Base-by-base conservation (phyloP, 2,888 invertebrate genomes). In the Zaprionus bogoriensis region DNA sequence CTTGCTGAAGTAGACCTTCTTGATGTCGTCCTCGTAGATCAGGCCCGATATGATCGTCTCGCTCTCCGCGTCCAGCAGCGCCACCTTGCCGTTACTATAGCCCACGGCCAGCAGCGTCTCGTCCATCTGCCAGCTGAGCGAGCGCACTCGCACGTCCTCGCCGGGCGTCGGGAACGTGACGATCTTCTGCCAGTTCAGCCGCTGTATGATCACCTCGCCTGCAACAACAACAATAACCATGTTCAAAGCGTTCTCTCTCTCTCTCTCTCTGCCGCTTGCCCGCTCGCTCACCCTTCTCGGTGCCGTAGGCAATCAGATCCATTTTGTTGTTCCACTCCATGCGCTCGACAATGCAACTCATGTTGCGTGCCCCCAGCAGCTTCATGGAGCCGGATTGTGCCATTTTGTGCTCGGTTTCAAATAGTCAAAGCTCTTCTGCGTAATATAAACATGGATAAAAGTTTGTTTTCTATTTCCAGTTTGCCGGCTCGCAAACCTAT, bases 311-410 rank as follows among this genome's bases (percentile, higher is more conserved):
- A 70, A 98, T 93, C 45, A 99, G 93, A 92, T 99, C 98, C 94
- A 98, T 96, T 88, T 96, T 95, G 68, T 97, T 96, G 69, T 97
- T 98, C 98, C 98, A 98, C 77, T 95, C 94, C 95, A 98, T 96
- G 45, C 94, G 92, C 78, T 95, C 95, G 9, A 98, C 95, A 46
- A 85, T 87, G 65, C 89, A 89, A 25, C 90, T 89, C 87, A 91
- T 87, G 62, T 90, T 90, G 36, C 91, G 88, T 1, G 88, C 85
- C 23, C 90, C 90, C 54, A 90, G 88, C 74, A 89, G 88, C 63
- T 90, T 90, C 89, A 91, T 91, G 17, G 89, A 88, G 75, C 84
- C 87, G 30, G 89, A 66, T 64, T 90, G 90, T 2, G 89, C 59
- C 91, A 91, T 91, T 59, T 38, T 12, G 2, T 10, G 6, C 19